Evolutionary conservation across 2,888 invertebrate genomes (phyloP).

Genomic region (Drosophila rellima): DNA sequence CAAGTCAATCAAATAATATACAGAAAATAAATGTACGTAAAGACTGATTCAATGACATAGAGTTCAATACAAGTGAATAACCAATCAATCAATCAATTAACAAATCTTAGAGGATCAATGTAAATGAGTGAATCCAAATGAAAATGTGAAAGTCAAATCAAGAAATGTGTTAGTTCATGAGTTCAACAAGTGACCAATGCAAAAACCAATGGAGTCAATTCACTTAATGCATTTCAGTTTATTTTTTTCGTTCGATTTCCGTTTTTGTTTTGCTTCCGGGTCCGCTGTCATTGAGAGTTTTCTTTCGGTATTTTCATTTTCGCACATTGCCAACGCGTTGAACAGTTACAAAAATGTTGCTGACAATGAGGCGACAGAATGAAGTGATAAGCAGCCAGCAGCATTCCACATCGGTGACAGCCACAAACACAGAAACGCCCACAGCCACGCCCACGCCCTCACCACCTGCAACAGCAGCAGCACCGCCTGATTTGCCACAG

Average conservation of each 20-base stretch:
- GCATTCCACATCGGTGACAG: conserved; percentile 56
- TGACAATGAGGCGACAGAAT: conserved; percentile 92
- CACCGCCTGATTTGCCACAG: conserved; percentile 22
- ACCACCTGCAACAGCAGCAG: conserved; percentile 39
- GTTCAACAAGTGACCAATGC: conserved; percentile 11
- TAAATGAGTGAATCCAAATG: conserved; percentile 2
- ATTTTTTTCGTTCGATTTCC: conserved; percentile 50
- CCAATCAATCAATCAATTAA: conserved; percentile 9
- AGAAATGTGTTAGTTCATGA: conserved; percentile 23
- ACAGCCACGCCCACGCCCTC: conserved; percentile 57
- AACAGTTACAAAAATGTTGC: conserved; percentile 86
- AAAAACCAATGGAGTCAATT: conserved; percentile 72
- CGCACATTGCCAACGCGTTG: conserved; percentile 39
- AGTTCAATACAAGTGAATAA: conserved; percentile 13
- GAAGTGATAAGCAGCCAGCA: conserved; percentile 86
- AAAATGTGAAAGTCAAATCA: conserved; percentile 12
- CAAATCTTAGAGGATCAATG: conserved; percentile 2
- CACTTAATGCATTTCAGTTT: conserved; percentile 46
- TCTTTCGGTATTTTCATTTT: conserved; percentile 24
- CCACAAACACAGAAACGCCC: conserved; percentile 55
- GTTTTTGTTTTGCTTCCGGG: conserved; percentile 25
- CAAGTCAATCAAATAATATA: conserved; percentile 22
- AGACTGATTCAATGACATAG: conserved; percentile 61
- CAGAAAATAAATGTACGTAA: conserved; percentile 11
- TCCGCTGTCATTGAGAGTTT: conserved; percentile 31